phyloP scores from a whole-genome alignment of 2,888 invertebrate genomes.

The Koerneria pararmatus region DNA sequence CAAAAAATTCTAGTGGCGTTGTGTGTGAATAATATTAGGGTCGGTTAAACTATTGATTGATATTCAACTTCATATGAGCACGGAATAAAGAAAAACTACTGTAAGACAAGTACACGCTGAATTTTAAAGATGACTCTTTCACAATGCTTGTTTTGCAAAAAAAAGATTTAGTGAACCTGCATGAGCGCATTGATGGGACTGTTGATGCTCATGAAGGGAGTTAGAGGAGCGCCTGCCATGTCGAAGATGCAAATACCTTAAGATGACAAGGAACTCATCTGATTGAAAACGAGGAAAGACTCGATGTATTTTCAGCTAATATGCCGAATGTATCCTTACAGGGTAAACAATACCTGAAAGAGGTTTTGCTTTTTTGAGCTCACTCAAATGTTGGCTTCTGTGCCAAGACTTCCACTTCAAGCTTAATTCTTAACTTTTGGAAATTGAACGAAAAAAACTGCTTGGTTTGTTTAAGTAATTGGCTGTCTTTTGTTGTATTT shows the following conservation, averaged over 20 bases:
- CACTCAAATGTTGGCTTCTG: background rate
- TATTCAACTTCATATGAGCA: background rate
- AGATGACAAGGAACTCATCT: too few species aligned
- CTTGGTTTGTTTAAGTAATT: too few species aligned
- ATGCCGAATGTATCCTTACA: too few species aligned
- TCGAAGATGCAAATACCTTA: constrained; percentile 28
- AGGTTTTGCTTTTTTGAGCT: too few species aligned
- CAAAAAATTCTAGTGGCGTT: too few species aligned
- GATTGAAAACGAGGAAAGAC: too few species aligned
- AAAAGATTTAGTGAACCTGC: constrained; percentile 16
- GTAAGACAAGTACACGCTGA: background rate
- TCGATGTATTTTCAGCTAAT: too few species aligned
- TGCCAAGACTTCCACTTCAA: background rate
- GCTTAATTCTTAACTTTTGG: background rate
- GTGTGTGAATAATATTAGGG: too few species aligned
- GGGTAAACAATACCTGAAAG: too few species aligned
- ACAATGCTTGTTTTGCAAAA: background rate
- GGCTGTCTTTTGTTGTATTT: too few species aligned
- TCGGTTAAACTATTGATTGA: background rate
- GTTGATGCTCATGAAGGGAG: constrained; percentile 27
- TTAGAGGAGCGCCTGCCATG: constrained; percentile 22
- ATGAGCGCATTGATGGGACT: constrained; percentile 25
- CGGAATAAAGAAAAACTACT: background rate
- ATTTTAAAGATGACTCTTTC: background rate
- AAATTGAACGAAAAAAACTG: background rate